Base-by-base conservation (phyloP, 2,113 vertebrate species). In the Phyllopteryx taeniolatus region DNA sequence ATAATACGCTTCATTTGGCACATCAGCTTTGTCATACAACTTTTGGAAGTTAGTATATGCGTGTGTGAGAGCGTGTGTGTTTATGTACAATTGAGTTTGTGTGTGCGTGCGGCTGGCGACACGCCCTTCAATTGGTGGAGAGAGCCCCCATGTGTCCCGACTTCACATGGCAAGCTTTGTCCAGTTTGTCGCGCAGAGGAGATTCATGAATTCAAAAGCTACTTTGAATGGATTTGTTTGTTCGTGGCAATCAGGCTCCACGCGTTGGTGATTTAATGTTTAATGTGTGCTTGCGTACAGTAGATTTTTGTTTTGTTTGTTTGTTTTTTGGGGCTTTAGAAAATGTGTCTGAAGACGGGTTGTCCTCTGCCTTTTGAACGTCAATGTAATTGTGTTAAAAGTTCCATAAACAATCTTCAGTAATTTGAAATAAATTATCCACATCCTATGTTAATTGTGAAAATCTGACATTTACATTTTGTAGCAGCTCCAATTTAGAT, bases 91-190 rank as follows among this genome's bases (percentile, higher is more conserved):
- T 1, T 27, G 27, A 27, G 27, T 27, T 27, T 27, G 75, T 43
- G 71, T 75, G 62, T 66, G 71, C 44, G 75, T 20, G 47, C 20
- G 49, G 61, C 12, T 33, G 66, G 47, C 42, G 8, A 53, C 77
- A 83, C 66, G 43, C 1, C 2, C 22, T 14, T 46, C 22, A 72
- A 54, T 80, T 90, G 79, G 88, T 84, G 60, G 66, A 71, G 86
- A 91, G 91, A 90, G 92, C 91, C 92, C 89, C 86, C 92, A 60
- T 78, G 89, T 72, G 93, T 66, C 47, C 56, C 49, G 1, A 33
- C 0, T 12, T 46, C 11, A n/a, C 20, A 63, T 7, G 47, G 61
- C 60, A 27, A 17, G 3, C 64, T 67, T 43, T 43, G 33, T 15
- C 19, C 10, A 13, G 20, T 19, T 20, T 35, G 2, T 9, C 11